Percentiles rank a stretch among this genome's conserved stretches.
Evolutionary conservation across 1,140 invertebrate genomes (phyloP).

Genomic region (Panagrolaimus sp.): DNA sequence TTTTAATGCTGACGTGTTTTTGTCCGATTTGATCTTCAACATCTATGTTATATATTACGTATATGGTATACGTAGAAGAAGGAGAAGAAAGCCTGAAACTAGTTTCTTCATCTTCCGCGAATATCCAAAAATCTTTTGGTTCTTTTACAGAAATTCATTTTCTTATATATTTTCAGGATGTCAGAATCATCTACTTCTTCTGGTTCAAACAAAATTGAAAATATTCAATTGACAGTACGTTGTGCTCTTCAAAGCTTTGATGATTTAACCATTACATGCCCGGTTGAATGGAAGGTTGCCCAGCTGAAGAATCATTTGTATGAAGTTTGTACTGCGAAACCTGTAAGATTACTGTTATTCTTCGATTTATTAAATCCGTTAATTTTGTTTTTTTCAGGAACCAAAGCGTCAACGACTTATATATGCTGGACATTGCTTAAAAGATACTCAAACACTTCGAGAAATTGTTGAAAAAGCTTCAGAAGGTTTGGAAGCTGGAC

Average conservation of each 20-base stretch:
- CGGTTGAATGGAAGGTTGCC: conserved; percentile 19
- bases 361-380: background rate
- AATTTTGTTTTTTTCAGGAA: background rate
- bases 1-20: conserved; percentile 15
- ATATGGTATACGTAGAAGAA: too few relatives aligned
- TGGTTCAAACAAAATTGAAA: background rate
- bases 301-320: conserved; percentile 24
- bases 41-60: too few relatives aligned
- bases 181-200: conserved; percentile 7
- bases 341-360: conserved; percentile 12
- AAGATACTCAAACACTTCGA: conserved; percentile 20
- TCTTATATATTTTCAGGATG: background rate
- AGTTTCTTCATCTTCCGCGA: too few relatives aligned
- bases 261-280: background rate
- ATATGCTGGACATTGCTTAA: conserved; percentile 27
- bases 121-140: too few relatives aligned
- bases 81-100: too few relatives aligned
- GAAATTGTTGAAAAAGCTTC: conserved; percentile 17
- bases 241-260: conserved; percentile 15
- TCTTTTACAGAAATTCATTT: background rate
- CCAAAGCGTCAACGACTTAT: conserved; percentile 24
- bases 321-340: conserved; percentile 17
- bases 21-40: background rate
- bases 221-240: background rate
- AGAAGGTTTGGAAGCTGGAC: background rate